Percentiles rank a stretch among this genome's conserved stretches.
phyloP scores from a whole-genome alignment of 1,140 invertebrate species.

The Agrilus planipennis region DNA sequence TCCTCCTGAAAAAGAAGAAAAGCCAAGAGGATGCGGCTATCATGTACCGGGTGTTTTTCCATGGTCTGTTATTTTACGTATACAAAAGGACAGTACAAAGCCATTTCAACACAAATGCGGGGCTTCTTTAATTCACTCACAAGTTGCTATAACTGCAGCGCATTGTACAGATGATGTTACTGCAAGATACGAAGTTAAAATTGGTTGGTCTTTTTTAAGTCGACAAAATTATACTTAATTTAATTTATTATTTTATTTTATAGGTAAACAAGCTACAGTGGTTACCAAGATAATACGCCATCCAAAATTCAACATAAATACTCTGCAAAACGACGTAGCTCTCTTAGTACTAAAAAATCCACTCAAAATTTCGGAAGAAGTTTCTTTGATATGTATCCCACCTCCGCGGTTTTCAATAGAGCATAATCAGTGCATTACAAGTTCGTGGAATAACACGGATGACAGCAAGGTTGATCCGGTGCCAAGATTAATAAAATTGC shows the following conservation, averaged over 20 bases:
- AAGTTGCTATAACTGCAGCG: constrained; percentile 29
- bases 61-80: constrained; percentile 1
- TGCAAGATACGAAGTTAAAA: not conserved
- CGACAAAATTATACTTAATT: not conserved
- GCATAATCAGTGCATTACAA: constrained; percentile 2
- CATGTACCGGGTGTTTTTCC: not conserved
- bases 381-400: constrained; percentile 5
- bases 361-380: not conserved
- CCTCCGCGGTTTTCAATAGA: not conserved
- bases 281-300: constrained; percentile 2
- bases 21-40: constrained; percentile 1
- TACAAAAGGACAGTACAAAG: not conserved
- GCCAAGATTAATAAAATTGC: constrained; percentile 5
- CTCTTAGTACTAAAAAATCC: constrained; percentile 8
- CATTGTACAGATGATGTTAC: constrained; percentile 20
- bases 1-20: not conserved
- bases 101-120: constrained; percentile 17
- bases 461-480: not conserved
- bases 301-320: not conserved
- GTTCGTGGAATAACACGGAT: constrained; percentile 7
- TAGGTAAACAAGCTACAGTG: constrained; percentile 2
- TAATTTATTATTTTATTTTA: not conserved
- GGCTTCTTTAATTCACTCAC: constrained; percentile 29
- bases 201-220: not conserved
- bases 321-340: constrained; percentile 9